These are phyloP conservation scores for Panurus biarmicus DNA, from an alignment of 2,113 vertebrate genomes.

Conservation along the genomic window DNA sequence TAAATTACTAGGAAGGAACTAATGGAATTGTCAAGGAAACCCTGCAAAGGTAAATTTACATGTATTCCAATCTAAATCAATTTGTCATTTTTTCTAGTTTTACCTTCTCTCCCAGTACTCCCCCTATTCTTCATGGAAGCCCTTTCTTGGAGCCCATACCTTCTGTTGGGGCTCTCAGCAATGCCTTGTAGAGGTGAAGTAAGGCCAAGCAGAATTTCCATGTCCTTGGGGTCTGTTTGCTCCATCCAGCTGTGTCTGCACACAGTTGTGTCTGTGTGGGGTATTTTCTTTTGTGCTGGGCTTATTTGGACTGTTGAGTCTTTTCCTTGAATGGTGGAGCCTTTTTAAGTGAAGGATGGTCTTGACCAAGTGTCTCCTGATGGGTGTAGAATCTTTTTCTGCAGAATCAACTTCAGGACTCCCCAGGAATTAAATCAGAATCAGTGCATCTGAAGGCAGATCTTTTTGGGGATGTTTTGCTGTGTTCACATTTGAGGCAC, in stretches of 20 bases:
- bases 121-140: neutral
- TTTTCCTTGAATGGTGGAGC: neutral
- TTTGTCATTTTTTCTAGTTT: neutral
- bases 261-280: neutral
- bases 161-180: neutral
- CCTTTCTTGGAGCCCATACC: neutral
- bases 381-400: neutral
- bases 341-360: neutral
- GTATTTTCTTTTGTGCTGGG: neutral
- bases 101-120: neutral
- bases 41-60: neutral
- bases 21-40: neutral
- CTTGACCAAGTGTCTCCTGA: neutral
- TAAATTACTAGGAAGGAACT: neutral
- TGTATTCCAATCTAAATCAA: neutral
- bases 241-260: neutral
- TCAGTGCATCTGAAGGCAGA: neutral
- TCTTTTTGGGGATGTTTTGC: neutral
- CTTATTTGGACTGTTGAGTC: neutral
- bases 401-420: neutral
- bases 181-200: neutral
- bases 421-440: neutral
- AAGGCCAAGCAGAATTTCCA: neutral
- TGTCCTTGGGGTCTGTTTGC: neutral
- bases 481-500: neutral